Evolutionary conservation across 2,797 vertebrate species (phyloP), one percentile per base, ranked within the genome.

Genomic region (Scarus forsteni): DNA sequence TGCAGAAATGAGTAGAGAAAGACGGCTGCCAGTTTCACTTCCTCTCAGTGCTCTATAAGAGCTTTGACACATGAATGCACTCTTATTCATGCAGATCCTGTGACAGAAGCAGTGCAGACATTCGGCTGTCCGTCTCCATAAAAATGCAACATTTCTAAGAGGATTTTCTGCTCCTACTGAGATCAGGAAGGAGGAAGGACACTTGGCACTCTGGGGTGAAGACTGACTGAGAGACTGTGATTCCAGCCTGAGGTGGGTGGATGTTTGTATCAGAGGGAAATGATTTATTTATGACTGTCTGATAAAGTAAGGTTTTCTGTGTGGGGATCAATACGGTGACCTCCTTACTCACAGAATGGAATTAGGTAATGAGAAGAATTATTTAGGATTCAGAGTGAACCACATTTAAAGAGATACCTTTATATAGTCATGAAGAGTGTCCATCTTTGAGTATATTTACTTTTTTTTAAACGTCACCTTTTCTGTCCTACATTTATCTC

Each of bases 41-140:
- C 90, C 90, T 83, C 78, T 75, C 71, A 0, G 15, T 10, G 54
- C 38, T 39, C 9, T 65, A 84, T 83, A 84, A 84, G 79, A 68
- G 35, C 38, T 16, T 3, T 60, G 0, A n/a, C 35, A 42, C 55
- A 66, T 42, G 27, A 15, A 48, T 35, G 35, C 50, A 3, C 34
- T 43, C 13, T 10, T 42, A 18, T 35, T 60, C 56, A 45, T 10
- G 52, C 55, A 14, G 4, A 10, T 36, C 52, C 12, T 18, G 38
- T 35, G n/a, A 19, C 13, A 10, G 39, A 36, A 0, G 13, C 36
- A 27, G 40, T 6, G 4, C 5, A 35, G 38, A 49, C n/a, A 9
- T 45, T 57, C 3, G 5, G 4, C 8, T 2, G 10, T 15, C 8
- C 56, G 34, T 6, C 18, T 10, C 42, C 3, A 18, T 10, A 19